Evolutionary conservation across 2,888 invertebrate genomes (phyloP).

Genomic region (Cataglyphis rosenhaueri): DNA sequence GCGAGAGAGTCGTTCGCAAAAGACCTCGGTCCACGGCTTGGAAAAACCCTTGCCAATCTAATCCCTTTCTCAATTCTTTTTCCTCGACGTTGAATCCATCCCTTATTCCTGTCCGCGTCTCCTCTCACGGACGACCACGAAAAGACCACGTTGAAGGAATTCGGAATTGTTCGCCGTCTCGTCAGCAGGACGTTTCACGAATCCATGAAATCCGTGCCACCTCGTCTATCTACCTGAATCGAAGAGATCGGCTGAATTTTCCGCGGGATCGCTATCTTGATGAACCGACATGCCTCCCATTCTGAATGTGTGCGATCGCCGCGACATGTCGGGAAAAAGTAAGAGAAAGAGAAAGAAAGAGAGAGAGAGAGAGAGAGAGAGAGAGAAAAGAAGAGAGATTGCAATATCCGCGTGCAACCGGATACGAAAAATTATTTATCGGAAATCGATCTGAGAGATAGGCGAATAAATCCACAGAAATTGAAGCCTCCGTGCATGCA

Average conservation of each 20-base stretch:
- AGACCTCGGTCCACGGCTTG: neutral
- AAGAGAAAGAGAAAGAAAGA: neutral
- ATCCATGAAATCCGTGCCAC: slow-evolving; percentile 63
- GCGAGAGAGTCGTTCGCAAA: slow-evolving; percentile 5
- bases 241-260: slow-evolving; percentile 49
- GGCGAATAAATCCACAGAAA: slow-evolving; percentile 46
- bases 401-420: slow-evolving; percentile 45
- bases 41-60: slow-evolving; percentile 43
- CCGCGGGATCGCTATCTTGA: slow-evolving; percentile 60
- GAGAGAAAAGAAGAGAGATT: neutral
- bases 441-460: slow-evolving; percentile 49
- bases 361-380: neutral
- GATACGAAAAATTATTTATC: slow-evolving; percentile 51
- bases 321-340: slow-evolving; percentile 15
- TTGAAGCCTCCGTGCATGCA: slow-evolving; percentile 6
- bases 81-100: slow-evolving; percentile 53
- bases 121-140: slow-evolving; percentile 58
- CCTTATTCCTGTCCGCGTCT: slow-evolving; percentile 37
- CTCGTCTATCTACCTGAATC: slow-evolving; percentile 30
- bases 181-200: slow-evolving; percentile 72
- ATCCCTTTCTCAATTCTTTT: slow-evolving; percentile 51
- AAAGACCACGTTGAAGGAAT: slow-evolving; percentile 50
- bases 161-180: slow-evolving; percentile 69
- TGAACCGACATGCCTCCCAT: slow-evolving; percentile 67
- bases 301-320: slow-evolving; percentile 62